phyloP scores from a whole-genome alignment of 1,140 invertebrate genomes.

The Mycetomoellerius zeteki region DNA sequence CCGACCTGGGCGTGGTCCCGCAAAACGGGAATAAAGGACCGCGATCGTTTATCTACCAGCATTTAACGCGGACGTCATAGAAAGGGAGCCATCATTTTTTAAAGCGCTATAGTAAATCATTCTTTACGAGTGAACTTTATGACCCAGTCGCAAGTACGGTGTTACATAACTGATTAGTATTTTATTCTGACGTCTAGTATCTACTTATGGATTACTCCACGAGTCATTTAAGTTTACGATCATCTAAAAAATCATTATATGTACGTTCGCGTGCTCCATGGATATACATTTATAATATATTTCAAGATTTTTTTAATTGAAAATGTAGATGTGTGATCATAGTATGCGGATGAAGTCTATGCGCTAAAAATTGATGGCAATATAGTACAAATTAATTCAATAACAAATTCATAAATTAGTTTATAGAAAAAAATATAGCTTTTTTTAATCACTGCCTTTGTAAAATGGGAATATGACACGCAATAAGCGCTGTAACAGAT shows the following conservation, averaged over 20 bases:
- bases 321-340: not conserved
- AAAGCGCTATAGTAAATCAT: conserved; percentile 49
- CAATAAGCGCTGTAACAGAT: conserved; percentile 33
- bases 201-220: not conserved
- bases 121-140: conserved; percentile 33
- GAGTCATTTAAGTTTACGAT: not conserved
- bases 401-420: conserved; percentile 12
- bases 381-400: not conserved
- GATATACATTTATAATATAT: not conserved
- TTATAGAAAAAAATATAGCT: not conserved
- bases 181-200: not conserved
- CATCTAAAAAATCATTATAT: not conserved
- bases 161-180: conserved; percentile 25
- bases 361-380: not conserved
- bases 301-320: not conserved
- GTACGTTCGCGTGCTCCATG: not conserved
- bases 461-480: not conserved
- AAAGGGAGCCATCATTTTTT: conserved; percentile 37
- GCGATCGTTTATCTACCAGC: conserved; percentile 42
- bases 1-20: conserved; percentile 70
- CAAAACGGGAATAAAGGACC: conserved; percentile 66
- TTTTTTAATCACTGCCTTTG: not conserved
- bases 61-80: conserved; percentile 43
- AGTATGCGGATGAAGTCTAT: not conserved
- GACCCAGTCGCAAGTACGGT: not conserved